Conservation (phyloP, 2,113 vertebrate genomes). For the Rhynchomys soricoides region DNA sequence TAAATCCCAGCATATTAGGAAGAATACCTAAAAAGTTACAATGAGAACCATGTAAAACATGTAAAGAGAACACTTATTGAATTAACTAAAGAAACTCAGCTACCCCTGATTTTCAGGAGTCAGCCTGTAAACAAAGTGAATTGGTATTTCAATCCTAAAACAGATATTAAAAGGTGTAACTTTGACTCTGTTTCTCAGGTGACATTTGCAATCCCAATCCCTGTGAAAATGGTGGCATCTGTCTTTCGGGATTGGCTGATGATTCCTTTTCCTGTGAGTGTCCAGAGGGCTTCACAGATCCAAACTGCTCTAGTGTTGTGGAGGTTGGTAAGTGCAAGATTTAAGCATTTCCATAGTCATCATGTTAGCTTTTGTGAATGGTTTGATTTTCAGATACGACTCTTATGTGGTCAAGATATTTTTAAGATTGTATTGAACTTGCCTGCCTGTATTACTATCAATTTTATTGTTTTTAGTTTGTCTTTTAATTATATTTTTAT, state of each 20-base stretch:
- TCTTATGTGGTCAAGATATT: accelerated
- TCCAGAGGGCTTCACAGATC: slow-evolving; percentile 87
- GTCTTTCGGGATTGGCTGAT: slow-evolving; percentile 83
- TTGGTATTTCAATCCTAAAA: background rate
- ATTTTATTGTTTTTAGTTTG: background rate
- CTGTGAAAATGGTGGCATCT: slow-evolving; percentile 89
- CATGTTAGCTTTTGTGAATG: accelerated
- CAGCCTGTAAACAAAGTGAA: background rate
- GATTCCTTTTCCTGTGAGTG: slow-evolving; percentile 88
- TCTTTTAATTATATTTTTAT: background rate
- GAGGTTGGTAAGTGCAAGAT: slow-evolving; percentile 91
- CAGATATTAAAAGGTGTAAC: background rate
- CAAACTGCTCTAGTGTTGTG: slow-evolving; percentile 89
- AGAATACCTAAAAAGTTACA: background rate
- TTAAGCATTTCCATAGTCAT: slow-evolving; percentile 18
- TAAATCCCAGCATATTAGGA: background rate
- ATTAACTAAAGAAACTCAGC: background rate
- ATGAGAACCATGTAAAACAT: background rate
- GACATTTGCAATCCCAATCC: slow-evolving; percentile 86
- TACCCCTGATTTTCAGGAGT: background rate
- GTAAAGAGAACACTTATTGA: background rate
- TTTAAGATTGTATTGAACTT: background rate
- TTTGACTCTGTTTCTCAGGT: slow-evolving; percentile 76
- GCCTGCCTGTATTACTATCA: background rate
- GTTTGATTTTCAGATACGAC: background rate